These are phyloP conservation scores for Noctua janthina DNA, from an alignment of 2,888 invertebrate species.

Conservation along the genomic window DNA sequence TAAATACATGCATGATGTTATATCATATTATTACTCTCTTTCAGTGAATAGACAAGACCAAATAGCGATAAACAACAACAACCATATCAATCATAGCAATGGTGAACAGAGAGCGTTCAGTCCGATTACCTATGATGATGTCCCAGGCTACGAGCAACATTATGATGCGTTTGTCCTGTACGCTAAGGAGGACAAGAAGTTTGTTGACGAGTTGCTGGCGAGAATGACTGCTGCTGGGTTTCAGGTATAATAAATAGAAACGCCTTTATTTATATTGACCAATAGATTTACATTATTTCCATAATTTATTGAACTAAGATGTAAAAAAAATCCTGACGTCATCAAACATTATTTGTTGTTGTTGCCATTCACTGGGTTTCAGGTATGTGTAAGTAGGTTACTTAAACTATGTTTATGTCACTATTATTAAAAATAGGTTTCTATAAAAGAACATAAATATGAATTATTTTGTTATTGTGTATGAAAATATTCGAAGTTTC, in stretches of 20 bases:
- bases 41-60: constrained; percentile 58
- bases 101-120: constrained; percentile 24
- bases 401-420: not conserved
- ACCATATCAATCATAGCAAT: constrained; percentile 43
- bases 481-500: not conserved
- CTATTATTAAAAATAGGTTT: not conserved
- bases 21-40: constrained; percentile 4
- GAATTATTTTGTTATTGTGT: not conserved
- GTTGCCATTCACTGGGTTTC: not conserved
- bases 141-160: constrained; percentile 87
- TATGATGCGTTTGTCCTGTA: constrained; percentile 95
- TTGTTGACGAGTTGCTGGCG: constrained; percentile 92
- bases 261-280: not conserved
- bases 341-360: not conserved
- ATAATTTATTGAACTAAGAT: not conserved
- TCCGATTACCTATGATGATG: constrained; percentile 89
- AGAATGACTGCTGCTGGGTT: constrained; percentile 92
- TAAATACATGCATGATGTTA: not conserved
- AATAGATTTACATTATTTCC: not conserved
- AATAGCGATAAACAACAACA: constrained; percentile 58
- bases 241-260: constrained; percentile 85
- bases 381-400: not conserved
- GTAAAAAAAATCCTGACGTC: not conserved
- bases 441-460: not conserved
- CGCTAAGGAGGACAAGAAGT: constrained; percentile 93